Evolutionary conservation across 2,797 vertebrate species (phyloP).

Genomic region (Poecilia picta): DNA sequence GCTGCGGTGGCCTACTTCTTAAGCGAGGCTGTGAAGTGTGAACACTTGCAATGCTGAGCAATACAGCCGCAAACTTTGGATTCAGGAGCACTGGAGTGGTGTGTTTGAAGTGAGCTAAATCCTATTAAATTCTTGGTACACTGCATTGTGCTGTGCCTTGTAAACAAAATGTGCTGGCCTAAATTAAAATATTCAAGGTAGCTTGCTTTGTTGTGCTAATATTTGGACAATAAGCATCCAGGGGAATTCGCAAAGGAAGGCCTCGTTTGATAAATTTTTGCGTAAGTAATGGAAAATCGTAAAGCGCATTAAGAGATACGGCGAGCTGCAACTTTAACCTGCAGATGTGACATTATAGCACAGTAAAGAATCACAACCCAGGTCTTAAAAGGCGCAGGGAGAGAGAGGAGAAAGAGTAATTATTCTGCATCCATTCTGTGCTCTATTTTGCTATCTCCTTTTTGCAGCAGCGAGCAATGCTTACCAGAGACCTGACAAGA

Average conservation of each 20-base stretch:
- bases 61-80: slow-evolving; percentile 69
- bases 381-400: slow-evolving; percentile 53
- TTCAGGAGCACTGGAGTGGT: slow-evolving; percentile 57
- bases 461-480: slow-evolving; percentile 78
- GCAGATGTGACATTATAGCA: slow-evolving; percentile 34
- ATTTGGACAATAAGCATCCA: slow-evolving; percentile 41
- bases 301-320: slow-evolving; percentile 23
- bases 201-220: slow-evolving; percentile 62
- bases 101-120: slow-evolving; percentile 78
- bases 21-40: slow-evolving; percentile 70
- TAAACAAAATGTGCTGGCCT: slow-evolving; percentile 61
- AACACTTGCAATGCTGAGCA: slow-evolving; percentile 70
- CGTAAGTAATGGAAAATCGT: slow-evolving; percentile 14
- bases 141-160: slow-evolving; percentile 66
- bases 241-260: slow-evolving; percentile 30
- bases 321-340: slow-evolving; percentile 51
- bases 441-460: slow-evolving; percentile 82
- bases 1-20: slow-evolving; percentile 75
- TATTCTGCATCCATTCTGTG: slow-evolving; percentile 77
- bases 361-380: slow-evolving; percentile 30
- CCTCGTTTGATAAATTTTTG: slow-evolving; percentile 17
- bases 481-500: slow-evolving; percentile 79
- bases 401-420: slow-evolving; percentile 70
- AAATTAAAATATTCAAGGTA: slow-evolving; percentile 66
- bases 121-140: slow-evolving; percentile 73